Percentiles rank a stretch among this genome's conserved stretches.
Evolutionary conservation across 2,888 invertebrate genomes (phyloP).

Genomic region (Lysandra bellargus): DNA sequence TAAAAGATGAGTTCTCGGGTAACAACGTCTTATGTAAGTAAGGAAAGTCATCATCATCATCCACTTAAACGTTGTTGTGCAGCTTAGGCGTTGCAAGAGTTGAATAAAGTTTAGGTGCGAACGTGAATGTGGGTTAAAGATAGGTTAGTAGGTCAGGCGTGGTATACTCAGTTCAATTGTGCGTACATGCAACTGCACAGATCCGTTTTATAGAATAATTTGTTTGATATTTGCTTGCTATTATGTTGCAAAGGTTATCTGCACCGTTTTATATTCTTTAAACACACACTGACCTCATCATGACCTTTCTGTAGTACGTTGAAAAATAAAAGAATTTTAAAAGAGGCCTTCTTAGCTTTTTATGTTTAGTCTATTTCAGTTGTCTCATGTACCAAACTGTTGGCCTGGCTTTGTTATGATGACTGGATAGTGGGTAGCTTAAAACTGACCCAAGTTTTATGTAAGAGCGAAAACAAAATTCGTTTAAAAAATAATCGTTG

Average conservation of each 20-base stretch:
- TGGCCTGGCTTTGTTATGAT: background rate
- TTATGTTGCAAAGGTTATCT: background rate
- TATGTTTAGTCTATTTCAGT: background rate
- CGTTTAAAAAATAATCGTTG: background rate
- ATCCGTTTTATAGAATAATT: background rate
- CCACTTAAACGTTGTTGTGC: background rate
- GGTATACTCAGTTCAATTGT: constrained; percentile 1
- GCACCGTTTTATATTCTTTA: background rate
- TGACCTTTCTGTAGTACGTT: background rate
- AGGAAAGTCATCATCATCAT: background rate
- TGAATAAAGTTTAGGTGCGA: constrained; percentile 9
- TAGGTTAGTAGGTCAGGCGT: constrained; percentile 36
- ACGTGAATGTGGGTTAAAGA: constrained; percentile 32
- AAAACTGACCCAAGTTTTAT: background rate
- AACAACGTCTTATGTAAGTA: constrained; percentile 3
- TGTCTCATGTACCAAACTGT: background rate
- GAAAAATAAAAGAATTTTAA: too few relatives aligned
- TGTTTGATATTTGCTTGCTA: background rate
- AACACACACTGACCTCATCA: background rate
- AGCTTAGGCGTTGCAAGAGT: background rate
- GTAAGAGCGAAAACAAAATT: background rate
- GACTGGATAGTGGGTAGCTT: background rate
- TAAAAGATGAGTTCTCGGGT: constrained; percentile 1
- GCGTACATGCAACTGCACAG: constrained; percentile 8
- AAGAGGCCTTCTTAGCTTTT: background rate